Conservation (phyloP, 2,888 invertebrate genomes). For the Troides aeacus region DNA sequence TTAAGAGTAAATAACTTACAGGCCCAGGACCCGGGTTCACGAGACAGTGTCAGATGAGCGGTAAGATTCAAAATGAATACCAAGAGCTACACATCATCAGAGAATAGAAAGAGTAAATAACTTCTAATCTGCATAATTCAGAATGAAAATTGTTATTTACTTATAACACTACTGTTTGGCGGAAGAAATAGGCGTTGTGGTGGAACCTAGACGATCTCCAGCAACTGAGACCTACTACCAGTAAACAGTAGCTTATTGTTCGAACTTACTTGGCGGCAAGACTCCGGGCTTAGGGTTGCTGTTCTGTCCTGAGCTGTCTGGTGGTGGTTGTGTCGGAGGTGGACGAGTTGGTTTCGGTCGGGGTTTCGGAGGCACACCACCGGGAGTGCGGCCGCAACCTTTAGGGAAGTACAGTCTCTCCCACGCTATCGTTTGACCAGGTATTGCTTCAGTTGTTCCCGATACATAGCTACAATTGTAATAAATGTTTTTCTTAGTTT, state of each 20-base stretch:
- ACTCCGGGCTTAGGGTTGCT: slow-evolving; percentile 62
- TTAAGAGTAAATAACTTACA: no score
- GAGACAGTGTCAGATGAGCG: no score
- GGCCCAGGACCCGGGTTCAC: no score
- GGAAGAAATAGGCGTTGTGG: no score
- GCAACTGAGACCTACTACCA: no score
- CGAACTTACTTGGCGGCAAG: slow-evolving; percentile 50
- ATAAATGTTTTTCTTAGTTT: background rate
- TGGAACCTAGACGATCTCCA: no score
- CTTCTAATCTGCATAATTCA: no score
- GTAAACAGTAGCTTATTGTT: slow-evolving; percentile 19
- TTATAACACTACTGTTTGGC: no score
- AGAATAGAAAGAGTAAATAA: no score
- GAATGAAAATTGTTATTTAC: no score
- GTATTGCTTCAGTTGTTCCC: slow-evolving; percentile 34
- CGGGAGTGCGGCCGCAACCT: slow-evolving; percentile 83
- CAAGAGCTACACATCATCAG: no score
- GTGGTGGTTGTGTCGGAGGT: slow-evolving; percentile 43
- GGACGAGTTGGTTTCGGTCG: slow-evolving; percentile 52
- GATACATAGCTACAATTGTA: slow-evolving; percentile 33
- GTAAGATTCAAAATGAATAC: no score
- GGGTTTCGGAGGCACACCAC: slow-evolving; percentile 66
- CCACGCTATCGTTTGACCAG: slow-evolving; percentile 78
- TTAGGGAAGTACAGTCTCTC: slow-evolving; percentile 85
- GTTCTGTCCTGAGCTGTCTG: slow-evolving; percentile 66